phyloP scores from a whole-genome alignment of 2,888 invertebrate species.

The Dioctria rufipes region DNA sequence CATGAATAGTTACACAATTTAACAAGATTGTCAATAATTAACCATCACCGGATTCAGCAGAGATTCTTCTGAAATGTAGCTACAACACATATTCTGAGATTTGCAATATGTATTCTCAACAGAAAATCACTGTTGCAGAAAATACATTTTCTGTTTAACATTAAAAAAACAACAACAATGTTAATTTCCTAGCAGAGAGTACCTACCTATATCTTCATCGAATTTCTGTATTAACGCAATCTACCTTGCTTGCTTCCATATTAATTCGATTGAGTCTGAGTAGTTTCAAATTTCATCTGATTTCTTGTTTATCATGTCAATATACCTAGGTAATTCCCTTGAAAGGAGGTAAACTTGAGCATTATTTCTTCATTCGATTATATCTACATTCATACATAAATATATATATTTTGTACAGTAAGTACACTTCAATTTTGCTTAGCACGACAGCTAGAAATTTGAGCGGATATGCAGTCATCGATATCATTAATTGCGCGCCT shows the following conservation, averaged over 20 bases:
- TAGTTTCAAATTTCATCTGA: slow-evolving; percentile 10
- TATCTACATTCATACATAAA: neutral
- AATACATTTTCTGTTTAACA: too few species aligned
- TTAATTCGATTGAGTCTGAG: slow-evolving; percentile 6
- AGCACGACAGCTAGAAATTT: neutral
- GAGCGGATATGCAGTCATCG: neutral
- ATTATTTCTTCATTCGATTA: neutral
- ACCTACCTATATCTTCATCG: too few species aligned
- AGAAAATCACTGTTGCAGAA: too few species aligned
- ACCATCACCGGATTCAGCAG: too few species aligned
- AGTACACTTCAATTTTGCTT: neutral
- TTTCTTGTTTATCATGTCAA: slow-evolving; percentile 5
- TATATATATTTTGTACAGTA: neutral
- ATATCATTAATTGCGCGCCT: slow-evolving; percentile 1
- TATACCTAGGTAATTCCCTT: neutral
- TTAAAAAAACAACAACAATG: too few species aligned
- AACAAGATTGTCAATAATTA: too few species aligned
- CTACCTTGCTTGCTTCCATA: neutral
- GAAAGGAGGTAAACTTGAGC: slow-evolving; percentile 2
- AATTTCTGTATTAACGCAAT: neutral
- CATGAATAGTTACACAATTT: too few species aligned
- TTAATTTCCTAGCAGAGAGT: too few species aligned
- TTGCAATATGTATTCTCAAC: too few species aligned
- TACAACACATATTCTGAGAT: too few species aligned
- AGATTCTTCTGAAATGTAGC: too few species aligned